Evolutionary conservation across 1,140 invertebrate species (phyloP).

Genomic region (Saccostrea echinata): DNA sequence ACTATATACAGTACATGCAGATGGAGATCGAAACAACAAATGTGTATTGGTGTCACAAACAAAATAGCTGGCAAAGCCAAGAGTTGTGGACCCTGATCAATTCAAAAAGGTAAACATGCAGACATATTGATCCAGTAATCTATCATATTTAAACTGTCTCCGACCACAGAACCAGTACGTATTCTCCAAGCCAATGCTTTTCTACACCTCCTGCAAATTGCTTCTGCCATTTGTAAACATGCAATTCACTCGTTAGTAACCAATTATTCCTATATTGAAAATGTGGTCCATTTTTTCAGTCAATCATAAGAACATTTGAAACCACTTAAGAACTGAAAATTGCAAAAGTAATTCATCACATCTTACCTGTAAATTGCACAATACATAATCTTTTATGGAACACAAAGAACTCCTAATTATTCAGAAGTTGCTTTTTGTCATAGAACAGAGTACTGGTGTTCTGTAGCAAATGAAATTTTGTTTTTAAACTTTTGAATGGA

Average conservation of each 20-base stretch:
- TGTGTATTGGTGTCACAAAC: neutral
- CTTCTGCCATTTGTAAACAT: neutral
- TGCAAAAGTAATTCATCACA: neutral
- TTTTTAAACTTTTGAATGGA: neutral
- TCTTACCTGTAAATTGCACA: neutral
- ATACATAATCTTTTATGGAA: neutral
- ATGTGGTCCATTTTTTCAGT: neutral
- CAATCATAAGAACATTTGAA: slow-evolving; percentile 12
- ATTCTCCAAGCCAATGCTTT: neutral
- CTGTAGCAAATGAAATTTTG: too few relatives aligned
- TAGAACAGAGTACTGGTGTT: too few relatives aligned
- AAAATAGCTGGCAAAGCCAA: neutral
- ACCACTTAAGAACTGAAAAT: neutral
- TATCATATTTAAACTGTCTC: slow-evolving; percentile 26
- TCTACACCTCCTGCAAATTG: slow-evolving; percentile 10
- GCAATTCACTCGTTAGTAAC: slow-evolving; percentile 2
- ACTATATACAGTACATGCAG: neutral
- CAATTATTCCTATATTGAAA: neutral
- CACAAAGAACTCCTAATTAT: too few relatives aligned
- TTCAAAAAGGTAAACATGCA: slow-evolving; percentile 31
- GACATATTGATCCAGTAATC: neutral
- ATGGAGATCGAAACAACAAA: too few relatives aligned
- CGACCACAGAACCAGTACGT: neutral
- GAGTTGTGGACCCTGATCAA: slow-evolving; percentile 15
- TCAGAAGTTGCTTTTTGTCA: too few relatives aligned